Base-by-base conservation (phyloP, 2,888 invertebrate genomes). In the Byasa hedistus region DNA sequence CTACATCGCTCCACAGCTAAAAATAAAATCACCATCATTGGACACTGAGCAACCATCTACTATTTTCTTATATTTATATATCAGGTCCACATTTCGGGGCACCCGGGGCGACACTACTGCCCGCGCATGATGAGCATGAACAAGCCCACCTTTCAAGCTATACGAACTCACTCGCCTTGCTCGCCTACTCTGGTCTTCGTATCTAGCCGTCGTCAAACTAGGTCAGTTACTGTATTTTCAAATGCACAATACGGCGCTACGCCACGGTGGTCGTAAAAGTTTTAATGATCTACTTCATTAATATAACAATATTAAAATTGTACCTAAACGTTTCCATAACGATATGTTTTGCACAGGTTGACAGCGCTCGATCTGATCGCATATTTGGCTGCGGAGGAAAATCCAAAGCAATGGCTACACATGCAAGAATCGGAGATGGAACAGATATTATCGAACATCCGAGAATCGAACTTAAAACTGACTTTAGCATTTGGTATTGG, bases 121-220 rank as follows among this genome's bases (percentile, higher is more conserved):
- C 99, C 99, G 0, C 94, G 99, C 59, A 99, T 99, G 99, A 96
- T 98, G 70, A 96, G 98, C 0, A 99, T 99, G 99, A 99, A 99
- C 90, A 97, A 98, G 78, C 99, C 99, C 0, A 96, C 98, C 0
- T 99, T 97, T 91, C 97, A 98, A 86, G 98, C 99, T 0, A 98
- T 99, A 70, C 94, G 96, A 57, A 96, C 96, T 64, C 97, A 99
- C 84, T 98, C 99, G 0, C 97, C 98, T 0, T 88, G 92, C 63
- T 98, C 99, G 77, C 99, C 99, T 0, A 93, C 96, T 0, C 93
- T 99, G 51, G 95, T 99, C 3, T 98, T 98, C 81, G 99, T 99
- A 0, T 98, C 99, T 4, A 99, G 99, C 36, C 93, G 99, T 57
- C 93, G 99, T 70, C 99, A 99, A 89, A 99, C 99, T 0, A 87